phyloP scores from a whole-genome alignment of 2,888 invertebrate species.

The Ichneumon xanthorius region DNA sequence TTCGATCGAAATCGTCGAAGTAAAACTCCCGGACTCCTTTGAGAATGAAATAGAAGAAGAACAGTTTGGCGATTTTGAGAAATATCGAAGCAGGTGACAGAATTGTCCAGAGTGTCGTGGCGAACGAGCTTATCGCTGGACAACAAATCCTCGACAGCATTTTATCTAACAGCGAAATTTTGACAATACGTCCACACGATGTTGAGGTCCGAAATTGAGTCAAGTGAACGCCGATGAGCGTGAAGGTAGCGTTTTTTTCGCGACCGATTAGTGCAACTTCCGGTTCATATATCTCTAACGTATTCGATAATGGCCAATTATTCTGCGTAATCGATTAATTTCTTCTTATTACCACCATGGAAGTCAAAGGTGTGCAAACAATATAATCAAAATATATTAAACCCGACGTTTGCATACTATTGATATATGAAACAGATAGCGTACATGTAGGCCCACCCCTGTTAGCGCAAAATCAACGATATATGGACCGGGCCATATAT shows the following conservation, averaged over 20 bases:
- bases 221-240: constrained; percentile 11
- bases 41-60: constrained; percentile 72
- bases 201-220: constrained; percentile 13
- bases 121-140: constrained; percentile 48
- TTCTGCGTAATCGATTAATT: too few relatives aligned
- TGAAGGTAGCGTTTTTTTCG: constrained; percentile 28
- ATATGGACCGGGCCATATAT: too few relatives aligned
- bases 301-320: too few relatives aligned
- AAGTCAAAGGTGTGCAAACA: too few relatives aligned
- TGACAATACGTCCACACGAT: constrained; percentile 13
- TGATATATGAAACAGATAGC: too few relatives aligned
- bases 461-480: too few relatives aligned
- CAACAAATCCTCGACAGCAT: constrained; percentile 69
- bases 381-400: too few relatives aligned
- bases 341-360: too few relatives aligned
- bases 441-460: too few relatives aligned
- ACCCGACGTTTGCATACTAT: too few relatives aligned
- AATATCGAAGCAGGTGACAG: constrained; percentile 71
- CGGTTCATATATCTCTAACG: background rate
- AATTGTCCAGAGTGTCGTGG: constrained; percentile 66
- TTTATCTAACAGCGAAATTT: constrained; percentile 13
- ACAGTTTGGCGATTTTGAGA: constrained; percentile 69
- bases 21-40: constrained; percentile 74
- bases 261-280: background rate
- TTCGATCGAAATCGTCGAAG: constrained; percentile 72